Conservation (phyloP, 2,888 invertebrate genomes). For the Eumerus sabulonum region DNA sequence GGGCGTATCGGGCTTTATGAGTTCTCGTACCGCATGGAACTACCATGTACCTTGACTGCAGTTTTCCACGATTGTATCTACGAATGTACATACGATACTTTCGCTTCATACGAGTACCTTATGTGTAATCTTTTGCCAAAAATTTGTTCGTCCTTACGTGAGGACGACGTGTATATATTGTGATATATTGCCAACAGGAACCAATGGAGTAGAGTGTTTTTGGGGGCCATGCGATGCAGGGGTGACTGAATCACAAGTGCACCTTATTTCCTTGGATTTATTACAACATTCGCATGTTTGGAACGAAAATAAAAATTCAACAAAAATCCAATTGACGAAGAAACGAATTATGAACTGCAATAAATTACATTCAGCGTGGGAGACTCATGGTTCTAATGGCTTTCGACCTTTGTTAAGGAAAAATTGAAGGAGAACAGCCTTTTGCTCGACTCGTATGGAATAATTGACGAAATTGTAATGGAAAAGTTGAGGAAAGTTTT, state of each 20-base stretch:
- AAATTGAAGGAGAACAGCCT: no score
- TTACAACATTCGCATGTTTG: constrained; percentile 58
- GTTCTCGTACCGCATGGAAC: constrained; percentile 38
- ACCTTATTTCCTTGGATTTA: constrained; percentile 54
- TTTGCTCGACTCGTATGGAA: no score
- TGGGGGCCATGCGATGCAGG: constrained; percentile 23
- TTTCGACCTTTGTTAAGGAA: background rate
- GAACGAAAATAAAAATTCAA: constrained; percentile 20
- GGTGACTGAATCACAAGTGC: constrained; percentile 59
- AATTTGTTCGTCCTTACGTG: constrained; percentile 58
- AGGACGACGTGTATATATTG: constrained; percentile 25
- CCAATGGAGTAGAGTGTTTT: no score
- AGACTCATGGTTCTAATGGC: constrained; percentile 29
- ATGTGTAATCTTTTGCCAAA: constrained; percentile 64
- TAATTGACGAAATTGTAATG: no score
- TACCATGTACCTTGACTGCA: constrained; percentile 51
- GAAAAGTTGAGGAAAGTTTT: no score
- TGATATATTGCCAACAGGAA: constrained; percentile 20
- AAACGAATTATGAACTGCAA: constrained; percentile 58
- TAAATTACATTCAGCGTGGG: constrained; percentile 44
- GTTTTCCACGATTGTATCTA: constrained; percentile 51
- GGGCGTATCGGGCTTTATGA: constrained; percentile 56
- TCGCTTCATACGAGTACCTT: constrained; percentile 9
- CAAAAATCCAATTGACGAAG: constrained; percentile 19
- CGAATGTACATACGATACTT: background rate